A percentile compares a stretch with the other conserved stretches of the same genome.
Evolutionary conservation across 2,113 vertebrate species (phyloP).

Genomic region (Psittacus erithacus): DNA sequence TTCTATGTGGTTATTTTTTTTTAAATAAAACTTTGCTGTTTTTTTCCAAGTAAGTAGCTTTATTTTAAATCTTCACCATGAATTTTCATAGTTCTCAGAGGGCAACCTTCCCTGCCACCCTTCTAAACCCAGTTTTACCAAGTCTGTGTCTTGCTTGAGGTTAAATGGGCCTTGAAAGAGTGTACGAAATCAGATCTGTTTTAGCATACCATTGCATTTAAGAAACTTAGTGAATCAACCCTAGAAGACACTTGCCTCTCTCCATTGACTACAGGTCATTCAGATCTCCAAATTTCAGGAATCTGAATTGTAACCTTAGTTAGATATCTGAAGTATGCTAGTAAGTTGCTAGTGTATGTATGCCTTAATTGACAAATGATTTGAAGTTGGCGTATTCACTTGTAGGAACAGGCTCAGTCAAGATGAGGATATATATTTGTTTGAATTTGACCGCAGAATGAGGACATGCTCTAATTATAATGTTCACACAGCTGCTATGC

Average conservation of each 20-base stretch:
- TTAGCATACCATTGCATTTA: background rate
- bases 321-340: background rate
- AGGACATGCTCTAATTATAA: conserved; percentile 13
- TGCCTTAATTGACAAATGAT: background rate
- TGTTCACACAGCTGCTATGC: background rate
- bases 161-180: background rate
- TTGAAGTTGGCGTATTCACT: background rate
- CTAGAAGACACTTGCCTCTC: background rate
- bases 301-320: background rate
- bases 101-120: accelerated
- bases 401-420: conserved; percentile 12
- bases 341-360: background rate
- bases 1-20: background rate
- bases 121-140: background rate
- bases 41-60: background rate
- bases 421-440: background rate
- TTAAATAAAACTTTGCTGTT: background rate
- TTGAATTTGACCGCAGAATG: background rate
- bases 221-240: background rate
- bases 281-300: background rate
- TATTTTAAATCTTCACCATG: background rate
- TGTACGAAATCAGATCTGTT: background rate
- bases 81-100: background rate
- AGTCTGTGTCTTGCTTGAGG: background rate
- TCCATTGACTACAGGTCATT: background rate